Evolutionary conservation across 2,113 vertebrate species (phyloP).

Genomic region (Tachuris rubrigastra): DNA sequence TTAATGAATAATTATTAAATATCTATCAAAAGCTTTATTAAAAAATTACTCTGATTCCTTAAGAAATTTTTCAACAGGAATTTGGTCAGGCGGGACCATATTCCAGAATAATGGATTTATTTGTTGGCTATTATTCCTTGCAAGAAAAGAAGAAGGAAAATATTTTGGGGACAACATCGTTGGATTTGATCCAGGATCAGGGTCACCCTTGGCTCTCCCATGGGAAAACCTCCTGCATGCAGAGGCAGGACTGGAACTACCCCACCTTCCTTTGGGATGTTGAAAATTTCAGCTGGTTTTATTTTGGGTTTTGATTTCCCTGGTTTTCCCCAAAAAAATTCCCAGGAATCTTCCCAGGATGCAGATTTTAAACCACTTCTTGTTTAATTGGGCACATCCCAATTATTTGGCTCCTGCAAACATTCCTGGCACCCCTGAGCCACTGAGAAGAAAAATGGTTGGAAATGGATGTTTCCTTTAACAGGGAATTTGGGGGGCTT

Average conservation of each 20-base stretch:
- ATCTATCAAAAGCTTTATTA: background rate
- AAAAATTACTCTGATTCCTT: background rate
- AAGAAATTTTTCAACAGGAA: background rate
- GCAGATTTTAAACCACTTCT: background rate
- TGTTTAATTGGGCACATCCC: background rate
- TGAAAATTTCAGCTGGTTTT: rapidly evolving
- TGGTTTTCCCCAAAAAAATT: background rate
- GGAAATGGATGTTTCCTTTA: background rate
- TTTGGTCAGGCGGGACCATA: background rate
- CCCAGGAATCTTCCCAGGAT: background rate
- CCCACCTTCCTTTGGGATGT: background rate
- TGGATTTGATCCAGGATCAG: rapidly evolving
- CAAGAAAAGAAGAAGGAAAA: background rate
- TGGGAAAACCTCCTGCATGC: background rate
- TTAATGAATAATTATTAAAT: background rate
- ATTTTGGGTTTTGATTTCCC: background rate
- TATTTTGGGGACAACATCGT: background rate
- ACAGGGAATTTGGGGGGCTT: rapidly evolving
- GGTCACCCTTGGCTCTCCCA: background rate
- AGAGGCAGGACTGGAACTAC: background rate
- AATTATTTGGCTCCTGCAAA: background rate
- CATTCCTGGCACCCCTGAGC: background rate
- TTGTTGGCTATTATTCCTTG: background rate
- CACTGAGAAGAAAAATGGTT: background rate
- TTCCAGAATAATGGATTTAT: background rate